Base-by-base conservation (phyloP, 2,888 invertebrate species). In the Leucophenga maculata region DNA sequence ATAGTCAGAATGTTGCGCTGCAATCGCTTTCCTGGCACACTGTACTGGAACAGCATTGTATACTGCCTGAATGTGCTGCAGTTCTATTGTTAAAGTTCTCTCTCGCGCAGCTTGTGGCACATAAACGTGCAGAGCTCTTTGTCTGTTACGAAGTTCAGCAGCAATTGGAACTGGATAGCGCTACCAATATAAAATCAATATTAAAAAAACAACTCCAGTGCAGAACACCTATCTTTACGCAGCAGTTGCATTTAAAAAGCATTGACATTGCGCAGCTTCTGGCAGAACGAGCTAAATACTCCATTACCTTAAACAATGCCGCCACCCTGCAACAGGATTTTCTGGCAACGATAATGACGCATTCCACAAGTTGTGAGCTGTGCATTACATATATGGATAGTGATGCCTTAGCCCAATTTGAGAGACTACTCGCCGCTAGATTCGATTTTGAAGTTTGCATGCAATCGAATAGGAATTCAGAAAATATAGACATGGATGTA, bases 311-410 rank as follows among this genome's bases (percentile, higher is more conserved):
- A 68, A 46, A 72, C 64, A 60, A 67, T 0, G 44, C 74, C 3
- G 8, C 65, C 0, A 78, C 79, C 3, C 18, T 87, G 57, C 84
- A 87, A 69, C 85, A 86, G 57, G 87, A 87, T 69, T 82, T 87
- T 62, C 72, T 87, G 14, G 80, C 88, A 3, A 77, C 84, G 18
- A 77, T 85, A 6, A 76, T 84, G 72, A 75, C 82, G 0, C 76
- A 83, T 14, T 68, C 75, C 2, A 66, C 74, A 1, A 75, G 79
- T 13, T 75, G 78, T 16, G 72, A 71, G 1, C 20, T 85, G 14
- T 73, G 68, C 1, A 66, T 87, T 6, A 68, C 44, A 11, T 20
- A 46, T 46, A 74, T 18, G 78, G 14, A 16, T 16, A 1, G 57
- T 62, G 1, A 46, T 70, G 16, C 74, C 62, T 50, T 73, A n/a